Evolutionary conservation across 1,140 invertebrate species (phyloP), one percentile per base, ranked within the genome.

Genomic region (Ephestia elutella): DNA sequence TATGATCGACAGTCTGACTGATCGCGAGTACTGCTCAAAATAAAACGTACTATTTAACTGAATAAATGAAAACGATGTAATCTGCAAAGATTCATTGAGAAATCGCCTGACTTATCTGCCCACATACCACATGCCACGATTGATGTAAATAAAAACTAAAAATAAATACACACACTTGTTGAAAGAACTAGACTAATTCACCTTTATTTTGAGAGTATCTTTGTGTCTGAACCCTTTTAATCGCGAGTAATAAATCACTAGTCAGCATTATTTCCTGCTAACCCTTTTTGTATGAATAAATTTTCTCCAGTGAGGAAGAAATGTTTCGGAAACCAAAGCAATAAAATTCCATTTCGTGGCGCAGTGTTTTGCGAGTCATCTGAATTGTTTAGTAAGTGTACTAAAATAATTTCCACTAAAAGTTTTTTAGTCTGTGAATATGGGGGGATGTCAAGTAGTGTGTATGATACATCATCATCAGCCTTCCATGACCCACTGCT

Each of bases 191-290:
- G 38, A 44, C 13, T 15, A 32, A 15, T 44, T 44, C 38, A 15
- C 38, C n/a, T 44, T n/a, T 35, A 35, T 13, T 35, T 7, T 2
- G 13, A 11, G 9, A 35, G 13, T 17, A n/a, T 10, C 13, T 44
- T 44, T 44, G 5, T 8, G 38, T 44, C 2, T 44, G 38, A 44
- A 44, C 38, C 38, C 38, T 44, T 44, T 44, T 44, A 44, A 44
- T 44, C 38, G 38, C 7, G n/a, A 44, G 38, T 17, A 44, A 44
- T 44, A 44, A 44, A 44, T 44, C 38, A 44, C 38, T 44, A 44
- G 38, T 44, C 38, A 44, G 15, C 38, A 44, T 44, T 44, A n/a
- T 44, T 44, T 44, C 38, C 38, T 44, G 38, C 7, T 44, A 44
- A 44, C 38, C 38, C 38, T 44, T 44, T 44, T 44, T 44, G 15